Conservation (phyloP, 2,113 vertebrate species). For the Struthidea cinerea region DNA sequence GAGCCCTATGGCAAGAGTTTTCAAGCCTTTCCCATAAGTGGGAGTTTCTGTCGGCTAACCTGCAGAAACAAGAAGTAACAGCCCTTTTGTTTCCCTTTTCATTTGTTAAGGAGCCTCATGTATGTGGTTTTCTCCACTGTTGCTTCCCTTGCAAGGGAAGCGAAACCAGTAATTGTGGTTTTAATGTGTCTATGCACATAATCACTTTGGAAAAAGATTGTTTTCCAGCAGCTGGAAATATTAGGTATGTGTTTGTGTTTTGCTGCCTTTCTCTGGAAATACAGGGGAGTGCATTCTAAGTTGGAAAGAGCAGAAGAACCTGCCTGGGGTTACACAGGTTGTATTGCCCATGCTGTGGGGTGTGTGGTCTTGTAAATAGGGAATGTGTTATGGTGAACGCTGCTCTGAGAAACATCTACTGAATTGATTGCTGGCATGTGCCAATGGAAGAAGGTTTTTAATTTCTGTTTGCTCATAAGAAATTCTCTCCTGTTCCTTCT, state of each 20-base stretch:
- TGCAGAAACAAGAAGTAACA: background rate
- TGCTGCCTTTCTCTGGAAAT: background rate
- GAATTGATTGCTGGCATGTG: background rate
- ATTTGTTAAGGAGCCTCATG: background rate
- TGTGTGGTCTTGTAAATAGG: background rate
- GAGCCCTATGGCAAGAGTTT: background rate
- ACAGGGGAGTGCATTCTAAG: background rate
- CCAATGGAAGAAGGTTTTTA: background rate
- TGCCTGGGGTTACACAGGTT: background rate
- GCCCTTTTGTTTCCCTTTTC: background rate
- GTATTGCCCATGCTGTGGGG: background rate
- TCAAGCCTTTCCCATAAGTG: background rate
- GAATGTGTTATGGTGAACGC: rapidly evolving
- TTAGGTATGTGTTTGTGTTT: background rate
- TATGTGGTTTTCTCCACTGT: background rate
- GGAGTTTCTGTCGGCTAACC: background rate
- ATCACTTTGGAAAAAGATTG: background rate
- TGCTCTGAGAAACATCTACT: background rate
- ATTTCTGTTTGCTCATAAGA: background rate
- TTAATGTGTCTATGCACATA: background rate
- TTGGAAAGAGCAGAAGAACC: background rate
- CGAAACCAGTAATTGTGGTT: background rate
- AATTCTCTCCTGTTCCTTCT: background rate
- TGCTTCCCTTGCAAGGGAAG: background rate
- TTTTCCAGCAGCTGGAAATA: background rate